Evolutionary conservation across 2,113 vertebrate genomes (phyloP), one percentile per base, ranked within the genome.

Genomic region (Hemichromis elongatus): DNA sequence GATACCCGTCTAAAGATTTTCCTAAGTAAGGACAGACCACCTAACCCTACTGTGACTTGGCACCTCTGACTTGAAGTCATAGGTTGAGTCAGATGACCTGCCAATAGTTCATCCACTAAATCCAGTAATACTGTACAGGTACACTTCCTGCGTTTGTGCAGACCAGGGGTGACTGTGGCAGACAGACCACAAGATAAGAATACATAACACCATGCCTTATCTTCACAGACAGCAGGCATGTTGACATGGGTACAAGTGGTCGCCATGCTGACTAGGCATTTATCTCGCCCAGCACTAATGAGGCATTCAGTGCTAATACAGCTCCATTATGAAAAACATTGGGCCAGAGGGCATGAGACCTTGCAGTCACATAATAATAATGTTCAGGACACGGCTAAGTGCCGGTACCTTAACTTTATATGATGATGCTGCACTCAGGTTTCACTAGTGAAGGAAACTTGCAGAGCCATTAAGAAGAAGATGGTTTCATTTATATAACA

Each of bases 211-310:
- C 63, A 83, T 45, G 83, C 70, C 90, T 95, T 96, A 96, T 96
- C 95, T 81, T 81, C 35, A 50, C 90, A 93, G 95, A 92, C 91
- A 88, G 90, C 86, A 16, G 93, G 70, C 90, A 82, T 91, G 90
- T 88, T 93, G 90, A 93, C 93, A 92, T 86, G 55, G 80, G 87
- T 85, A 87, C 89, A 90, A 89, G 88, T 83, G 86, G 93, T 83
- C 90, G 86, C 92, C 93, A 89, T 93, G 93, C 91, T 90, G 91
- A 93, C 85, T 88, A 92, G 84, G 84, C 85, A 61, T 91, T 95
- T 95, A 96, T 96, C 94, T 94, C 59, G 37, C 86, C 82, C 73
- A 78, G 86, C 45, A 21, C 94, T 96, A 96, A 96, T 96, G 94
- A 96, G 93, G 90, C 95, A 83, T 94, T 94, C 87, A 88, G 90